These are phyloP conservation scores for Xanthostigma xanthostigma DNA, from an alignment of 2,888 invertebrate genomes.

Conservation along the genomic window DNA sequence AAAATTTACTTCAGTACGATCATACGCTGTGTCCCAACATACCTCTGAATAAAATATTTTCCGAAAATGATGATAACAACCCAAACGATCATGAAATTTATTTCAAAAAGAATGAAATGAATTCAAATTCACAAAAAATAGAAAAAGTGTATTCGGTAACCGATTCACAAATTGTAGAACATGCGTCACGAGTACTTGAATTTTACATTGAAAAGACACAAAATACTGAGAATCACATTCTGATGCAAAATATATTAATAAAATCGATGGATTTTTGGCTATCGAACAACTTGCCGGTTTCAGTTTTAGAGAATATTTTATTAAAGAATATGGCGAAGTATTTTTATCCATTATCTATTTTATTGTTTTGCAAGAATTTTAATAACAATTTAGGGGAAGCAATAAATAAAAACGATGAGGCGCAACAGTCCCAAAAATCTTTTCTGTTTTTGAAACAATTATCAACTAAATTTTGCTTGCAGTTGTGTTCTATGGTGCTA, in stretches of 20 bases:
- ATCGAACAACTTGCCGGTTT: constrained; percentile 25
- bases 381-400: constrained; percentile 24
- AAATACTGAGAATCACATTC: constrained; percentile 28
- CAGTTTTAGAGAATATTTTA: constrained; percentile 25
- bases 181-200: constrained; percentile 24
- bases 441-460: constrained; percentile 29
- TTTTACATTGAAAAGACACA: constrained; percentile 28
- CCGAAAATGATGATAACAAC: constrained; percentile 8
- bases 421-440: constrained; percentile 20
- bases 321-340: constrained; percentile 31
- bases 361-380: constrained; percentile 30
- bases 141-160: constrained; percentile 22
- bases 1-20: constrained; percentile 5
- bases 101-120: constrained; percentile 9
- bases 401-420: constrained; percentile 18
- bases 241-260: constrained; percentile 30
- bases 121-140: constrained; percentile 21
- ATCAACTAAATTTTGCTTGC: constrained; percentile 31
- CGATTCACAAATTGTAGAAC: constrained; percentile 24
- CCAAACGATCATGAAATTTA: constrained; percentile 13
- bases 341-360: constrained; percentile 29
- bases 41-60: background rate
- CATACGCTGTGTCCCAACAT: constrained; percentile 1
- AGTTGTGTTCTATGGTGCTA: constrained; percentile 30
- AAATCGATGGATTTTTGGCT: constrained; percentile 31